Evolutionary conservation across 2,888 invertebrate genomes (phyloP).

Genomic region (Apodemia hepburni): DNA sequence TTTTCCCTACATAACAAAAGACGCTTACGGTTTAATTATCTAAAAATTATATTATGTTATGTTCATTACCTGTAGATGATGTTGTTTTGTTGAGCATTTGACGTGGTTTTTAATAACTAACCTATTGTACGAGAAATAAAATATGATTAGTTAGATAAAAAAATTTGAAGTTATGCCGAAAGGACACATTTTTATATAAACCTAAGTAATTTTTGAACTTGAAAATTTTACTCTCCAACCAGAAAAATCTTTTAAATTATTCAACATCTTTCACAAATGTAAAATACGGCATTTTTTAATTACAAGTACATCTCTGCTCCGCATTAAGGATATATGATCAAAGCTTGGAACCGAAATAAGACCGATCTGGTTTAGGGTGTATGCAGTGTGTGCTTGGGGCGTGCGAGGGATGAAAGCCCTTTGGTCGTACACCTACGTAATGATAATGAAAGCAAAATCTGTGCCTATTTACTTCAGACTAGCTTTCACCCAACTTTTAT

Average conservation of each 20-base stretch:
- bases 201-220: no score
- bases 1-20: no score
- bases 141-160: no score
- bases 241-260: neutral
- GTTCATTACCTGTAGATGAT: no score
- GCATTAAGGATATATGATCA: neutral
- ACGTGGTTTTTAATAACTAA: no score
- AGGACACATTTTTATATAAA: no score
- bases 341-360: neutral
- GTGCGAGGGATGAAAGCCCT: neutral
- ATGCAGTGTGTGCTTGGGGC: neutral
- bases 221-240: neutral
- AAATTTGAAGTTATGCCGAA: no score
- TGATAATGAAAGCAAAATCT: conserved; percentile 2
- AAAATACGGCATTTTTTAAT: neutral
- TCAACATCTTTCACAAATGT: neutral
- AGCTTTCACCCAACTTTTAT: neutral
- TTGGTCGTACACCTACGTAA: neutral
- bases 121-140: no score
- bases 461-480: neutral
- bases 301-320: neutral
- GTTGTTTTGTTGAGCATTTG: no score
- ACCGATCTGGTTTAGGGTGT: neutral
- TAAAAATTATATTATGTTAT: no score
- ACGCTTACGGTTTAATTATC: no score